Evolutionary conservation across 2,797 vertebrate species (phyloP).

Genomic region (Helarctos malayanus): DNA sequence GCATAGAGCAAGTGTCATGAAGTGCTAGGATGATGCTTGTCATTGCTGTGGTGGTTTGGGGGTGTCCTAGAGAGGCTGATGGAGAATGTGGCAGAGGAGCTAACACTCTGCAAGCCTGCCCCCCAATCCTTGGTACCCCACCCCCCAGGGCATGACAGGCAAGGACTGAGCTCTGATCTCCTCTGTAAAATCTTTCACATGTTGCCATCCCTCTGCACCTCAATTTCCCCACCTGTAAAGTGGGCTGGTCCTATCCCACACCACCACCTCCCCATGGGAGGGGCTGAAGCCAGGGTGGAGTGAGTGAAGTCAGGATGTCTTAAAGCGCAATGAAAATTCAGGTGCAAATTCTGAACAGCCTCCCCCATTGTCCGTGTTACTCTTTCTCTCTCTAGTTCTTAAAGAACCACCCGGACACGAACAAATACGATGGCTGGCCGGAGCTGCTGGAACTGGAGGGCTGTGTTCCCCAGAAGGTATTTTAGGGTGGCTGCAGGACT

Average conservation of each 20-base stretch:
- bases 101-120: neutral
- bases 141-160: neutral
- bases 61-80: neutral
- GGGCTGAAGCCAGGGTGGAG: neutral
- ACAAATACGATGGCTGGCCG: slow-evolving; percentile 94
- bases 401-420: slow-evolving; percentile 88
- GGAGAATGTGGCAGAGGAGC: neutral
- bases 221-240: neutral
- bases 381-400: slow-evolving; percentile 86
- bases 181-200: neutral
- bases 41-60: neutral
- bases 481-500: slow-evolving; percentile 63
- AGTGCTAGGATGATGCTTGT: neutral
- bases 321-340: neutral
- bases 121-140: fast-evolving
- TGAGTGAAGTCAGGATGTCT: neutral
- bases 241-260: neutral
- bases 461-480: slow-evolving; percentile 90
- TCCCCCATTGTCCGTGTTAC: neutral
- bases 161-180: neutral
- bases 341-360: neutral
- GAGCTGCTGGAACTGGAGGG: slow-evolving; percentile 91
- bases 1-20: neutral
- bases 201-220: neutral
- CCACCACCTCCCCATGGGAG: fast-evolving